Evolutionary conservation across 2,797 vertebrate species (phyloP), one percentile per base, ranked within the genome.

Genomic region (Hirundo rustica): DNA sequence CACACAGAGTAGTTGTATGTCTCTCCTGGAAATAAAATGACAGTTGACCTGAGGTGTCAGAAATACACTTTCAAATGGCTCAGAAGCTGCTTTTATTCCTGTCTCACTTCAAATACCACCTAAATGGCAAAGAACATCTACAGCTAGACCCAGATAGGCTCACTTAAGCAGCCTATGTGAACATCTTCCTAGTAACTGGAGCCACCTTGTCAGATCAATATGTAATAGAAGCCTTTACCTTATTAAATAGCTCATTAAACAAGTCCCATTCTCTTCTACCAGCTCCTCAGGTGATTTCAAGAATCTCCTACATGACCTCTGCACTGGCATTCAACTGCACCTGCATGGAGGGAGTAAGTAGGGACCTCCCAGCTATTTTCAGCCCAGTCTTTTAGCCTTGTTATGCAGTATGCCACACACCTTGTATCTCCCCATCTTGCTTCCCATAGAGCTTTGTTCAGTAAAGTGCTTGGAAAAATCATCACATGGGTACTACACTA

Each of bases 121-220:
- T 85, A 95, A 97, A 92, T 94, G 92, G 88, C 91, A 95, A 67
- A 93, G 87, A 66, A 60, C 50, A 74, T 92, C 80, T 93, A 5
- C 55, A 79, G 54, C 74, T 93, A 88, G 50, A 27, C 77, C 75
- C 53, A 23, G 44, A 86, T 48, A 71, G 87, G 61, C 67, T 80
- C 57, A 32, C 53, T 84, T 86, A 11, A 76, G 67, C 60, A 89
- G 64, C 23, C 50, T 68, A 3, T 11, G 16, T 54, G 73, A 2
- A 3, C 23, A 21, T 82, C 79, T 67, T 95, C 48, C 71, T 57
- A 3, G 44, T 60, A 79, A 74, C 67, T 71, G 67, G 51, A 68
- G 34, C 48, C 22, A 34, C 53, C 67, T 84, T 88, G 55, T 64
- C 89, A 85, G 64, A 93, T 92, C 67, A 76, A 67, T 81, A 85